Evolutionary conservation across 2,888 invertebrate genomes (phyloP), one percentile per base, ranked within the genome.

Genomic region (Tinea semifulvella): DNA sequence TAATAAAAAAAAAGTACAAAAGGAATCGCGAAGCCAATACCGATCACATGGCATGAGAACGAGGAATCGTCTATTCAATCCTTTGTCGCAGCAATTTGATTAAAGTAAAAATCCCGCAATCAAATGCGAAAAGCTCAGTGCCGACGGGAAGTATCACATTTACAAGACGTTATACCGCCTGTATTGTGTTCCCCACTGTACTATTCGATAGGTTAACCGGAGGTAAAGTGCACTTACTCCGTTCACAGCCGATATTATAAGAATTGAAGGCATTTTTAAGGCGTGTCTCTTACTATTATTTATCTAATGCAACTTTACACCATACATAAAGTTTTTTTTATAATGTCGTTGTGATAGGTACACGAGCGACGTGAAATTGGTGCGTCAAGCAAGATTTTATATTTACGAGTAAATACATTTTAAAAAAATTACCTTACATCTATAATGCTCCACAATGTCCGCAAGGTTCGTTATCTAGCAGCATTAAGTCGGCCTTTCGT

Each of bases 61-160:
- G 68, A 67, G 65, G 56, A 68, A 40, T 66, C 66, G 69, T 74
- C 70, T 65, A 68, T 79, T 73, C 75, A 77, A 77, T 71, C 77
- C 79, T 79, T 80, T 79, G 79, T 79, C 69, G 68, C 60, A 65
- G 65, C 63, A 66, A 72, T 80, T 77, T 79, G 77, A 79, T 79
- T 77, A 79, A 76, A 71, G 70, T 68, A 70, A 75, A 75, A 68
- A 68, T 63, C 68, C 75, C 75, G 68, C 73, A 75, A 72, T 76
- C 75, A 70, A 65, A 74, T 68, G 69, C 66, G 68, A 69, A 61
- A 64, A 63, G 65, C 65, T 69, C 61, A 60, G 64, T 62, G 58
- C 63, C 60, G 67, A 63, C 73, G 80, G 54, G 82, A 82, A 81
- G 81, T 82, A 82, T 82, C 82, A 68, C 74, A 65, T 82, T 75